These are phyloP conservation scores for Semibalanus balanoides DNA, from an alignment of 1,140 invertebrate genomes.

Conservation along the genomic window DNA sequence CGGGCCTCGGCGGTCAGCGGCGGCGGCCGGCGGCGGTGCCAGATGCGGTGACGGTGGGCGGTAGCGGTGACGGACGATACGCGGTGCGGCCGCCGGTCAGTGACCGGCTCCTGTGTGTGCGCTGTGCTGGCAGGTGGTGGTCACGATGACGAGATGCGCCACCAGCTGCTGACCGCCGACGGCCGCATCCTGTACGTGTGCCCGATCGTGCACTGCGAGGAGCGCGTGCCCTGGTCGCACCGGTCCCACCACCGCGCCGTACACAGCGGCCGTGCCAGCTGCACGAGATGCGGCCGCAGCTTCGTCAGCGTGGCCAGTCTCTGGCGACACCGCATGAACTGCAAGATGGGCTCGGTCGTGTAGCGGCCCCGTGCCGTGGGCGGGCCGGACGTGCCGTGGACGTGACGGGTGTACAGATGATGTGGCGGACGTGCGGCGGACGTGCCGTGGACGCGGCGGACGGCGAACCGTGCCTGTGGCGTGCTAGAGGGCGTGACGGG, in stretches of 20 bases:
- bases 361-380: not conserved
- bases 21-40: too few species aligned
- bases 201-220: not conserved
- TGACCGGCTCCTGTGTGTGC: not conserved
- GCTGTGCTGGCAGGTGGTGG: not conserved
- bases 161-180: not conserved
- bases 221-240: not conserved
- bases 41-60: too few species aligned
- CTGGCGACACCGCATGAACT: not conserved
- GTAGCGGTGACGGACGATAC: too few species aligned
- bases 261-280: not conserved
- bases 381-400: too few species aligned
- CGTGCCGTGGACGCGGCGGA: too few species aligned
- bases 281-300: not conserved
- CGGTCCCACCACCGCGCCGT: not conserved
- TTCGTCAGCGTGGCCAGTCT: not conserved
- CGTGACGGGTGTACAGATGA: too few species aligned
- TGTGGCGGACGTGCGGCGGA: too few species aligned
- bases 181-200: not conserved
- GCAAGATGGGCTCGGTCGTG: not conserved
- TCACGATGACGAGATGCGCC: not conserved
- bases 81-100: too few species aligned
- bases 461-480: too few species aligned
- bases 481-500: too few species aligned
- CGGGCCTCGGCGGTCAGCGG: too few species aligned